Evolutionary conservation across 2,797 vertebrate species (phyloP).

Genomic region (Margarornis squamiger): DNA sequence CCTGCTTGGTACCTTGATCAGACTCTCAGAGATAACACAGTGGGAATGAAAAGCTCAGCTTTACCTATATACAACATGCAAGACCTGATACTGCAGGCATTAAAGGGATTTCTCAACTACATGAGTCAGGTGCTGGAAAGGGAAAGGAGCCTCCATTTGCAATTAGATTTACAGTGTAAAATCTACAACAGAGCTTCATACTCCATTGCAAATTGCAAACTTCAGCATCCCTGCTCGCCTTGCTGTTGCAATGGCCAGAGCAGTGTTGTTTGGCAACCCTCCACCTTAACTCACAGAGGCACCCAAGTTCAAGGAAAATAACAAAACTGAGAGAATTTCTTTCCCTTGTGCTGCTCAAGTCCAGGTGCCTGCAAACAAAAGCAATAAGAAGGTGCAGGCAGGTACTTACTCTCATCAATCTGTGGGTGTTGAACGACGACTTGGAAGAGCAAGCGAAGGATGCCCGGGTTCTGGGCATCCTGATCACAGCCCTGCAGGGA

Average conservation of each 20-base stretch:
- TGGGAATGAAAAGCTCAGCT: background rate
- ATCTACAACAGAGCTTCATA: background rate
- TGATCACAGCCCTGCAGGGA: constrained; percentile 81
- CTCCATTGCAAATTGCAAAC: background rate
- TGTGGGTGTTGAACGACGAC: constrained; percentile 67
- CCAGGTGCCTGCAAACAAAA: background rate
- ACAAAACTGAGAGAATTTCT: background rate
- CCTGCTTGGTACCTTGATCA: background rate
- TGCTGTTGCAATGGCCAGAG: accelerated
- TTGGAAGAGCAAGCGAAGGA: constrained; percentile 73
- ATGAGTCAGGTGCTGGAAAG: background rate
- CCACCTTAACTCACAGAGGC: background rate
- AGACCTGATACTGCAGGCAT: background rate
- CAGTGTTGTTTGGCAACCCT: background rate
- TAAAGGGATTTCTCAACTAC: background rate
- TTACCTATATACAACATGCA: background rate
- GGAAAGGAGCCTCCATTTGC: background rate
- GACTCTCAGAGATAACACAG: background rate
- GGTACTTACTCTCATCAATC: constrained; percentile 74
- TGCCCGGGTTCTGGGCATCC: constrained; percentile 59
- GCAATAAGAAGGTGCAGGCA: background rate
- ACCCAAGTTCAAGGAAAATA: background rate
- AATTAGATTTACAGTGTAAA: background rate
- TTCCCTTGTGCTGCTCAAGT: background rate
- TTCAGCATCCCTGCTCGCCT: accelerated